Conservation (phyloP, 2,113 vertebrate species). For the Callipepla californica region DNA sequence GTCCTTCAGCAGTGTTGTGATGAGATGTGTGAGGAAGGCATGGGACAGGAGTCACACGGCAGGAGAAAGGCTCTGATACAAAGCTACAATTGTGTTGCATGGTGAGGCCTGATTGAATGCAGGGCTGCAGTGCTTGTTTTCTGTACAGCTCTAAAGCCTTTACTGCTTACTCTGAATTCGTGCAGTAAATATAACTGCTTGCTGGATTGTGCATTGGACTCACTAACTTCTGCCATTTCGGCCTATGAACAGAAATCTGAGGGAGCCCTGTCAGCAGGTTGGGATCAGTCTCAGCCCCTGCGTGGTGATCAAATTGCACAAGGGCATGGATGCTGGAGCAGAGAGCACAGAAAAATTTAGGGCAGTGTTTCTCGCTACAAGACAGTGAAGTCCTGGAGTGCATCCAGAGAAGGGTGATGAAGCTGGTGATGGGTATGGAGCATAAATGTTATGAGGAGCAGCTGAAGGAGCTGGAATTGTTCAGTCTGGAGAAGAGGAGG, state of each 20-base stretch:
- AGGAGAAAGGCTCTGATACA: background rate
- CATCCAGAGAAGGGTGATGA: no score
- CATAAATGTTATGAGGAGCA: no score
- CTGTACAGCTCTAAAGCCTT: background rate
- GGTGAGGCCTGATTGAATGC: background rate
- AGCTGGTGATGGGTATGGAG: no score
- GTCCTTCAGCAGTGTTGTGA: background rate
- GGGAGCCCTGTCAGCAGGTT: background rate
- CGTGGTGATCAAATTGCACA: background rate
- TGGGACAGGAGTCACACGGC: rapidly evolving
- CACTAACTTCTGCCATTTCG: background rate
- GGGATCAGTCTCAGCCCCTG: background rate
- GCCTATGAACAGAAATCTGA: background rate
- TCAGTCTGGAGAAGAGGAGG: no score
- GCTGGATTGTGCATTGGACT: background rate
- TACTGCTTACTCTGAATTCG: background rate
- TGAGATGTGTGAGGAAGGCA: background rate
- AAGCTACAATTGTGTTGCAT: no score
- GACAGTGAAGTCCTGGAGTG: no score
- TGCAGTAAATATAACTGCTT: background rate
- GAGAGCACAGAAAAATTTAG: background rate
- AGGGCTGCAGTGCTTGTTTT: no score
- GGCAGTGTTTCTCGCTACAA: background rate
- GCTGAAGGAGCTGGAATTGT: no score
- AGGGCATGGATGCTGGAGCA: background rate